Evolutionary conservation across 2,113 vertebrate species (phyloP).

Genomic region (Odontesthes bonariensis): DNA sequence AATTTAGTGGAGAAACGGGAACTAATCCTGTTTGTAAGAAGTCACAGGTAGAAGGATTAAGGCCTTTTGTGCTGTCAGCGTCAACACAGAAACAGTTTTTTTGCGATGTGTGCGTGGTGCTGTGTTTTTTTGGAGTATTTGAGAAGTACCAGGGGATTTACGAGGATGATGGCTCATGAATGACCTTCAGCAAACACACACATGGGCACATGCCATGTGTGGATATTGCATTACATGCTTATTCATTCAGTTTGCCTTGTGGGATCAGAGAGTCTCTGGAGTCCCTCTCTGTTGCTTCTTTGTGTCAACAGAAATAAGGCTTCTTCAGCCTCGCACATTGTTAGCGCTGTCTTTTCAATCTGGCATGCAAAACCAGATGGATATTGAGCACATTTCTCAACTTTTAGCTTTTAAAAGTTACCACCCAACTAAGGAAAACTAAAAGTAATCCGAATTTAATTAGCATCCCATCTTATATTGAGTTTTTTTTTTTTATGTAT

Average conservation of each 20-base stretch:
- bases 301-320: slow-evolving; percentile 7
- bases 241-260: slow-evolving; percentile 38
- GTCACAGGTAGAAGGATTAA: slow-evolving; percentile 79
- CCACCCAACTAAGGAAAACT: too few relatives aligned
- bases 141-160: slow-evolving; percentile 53
- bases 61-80: slow-evolving; percentile 64
- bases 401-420: too few relatives aligned
- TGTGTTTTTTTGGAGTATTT: slow-evolving; percentile 43
- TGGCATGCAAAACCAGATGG: too few relatives aligned
- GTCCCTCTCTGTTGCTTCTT: slow-evolving; percentile 5
- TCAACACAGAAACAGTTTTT: slow-evolving; percentile 54
- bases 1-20: slow-evolving; percentile 66
- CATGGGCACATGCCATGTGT: slow-evolving; percentile 12
- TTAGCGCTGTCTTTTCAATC: slow-evolving; percentile 5
- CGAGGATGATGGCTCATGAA: slow-evolving; percentile 33
- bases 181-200: slow-evolving; percentile 60
- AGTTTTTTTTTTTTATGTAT: too few relatives aligned
- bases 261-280: slow-evolving; percentile 33
- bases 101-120: slow-evolving; percentile 42
- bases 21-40: slow-evolving; percentile 80
- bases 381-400: too few relatives aligned
- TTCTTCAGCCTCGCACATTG: slow-evolving; percentile 24
- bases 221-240: slow-evolving; percentile 56
- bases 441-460: not conserved
- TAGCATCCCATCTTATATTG: not conserved